A percentile compares a stretch with the other conserved stretches of the same genome.
Evolutionary conservation across 2,113 vertebrate species (phyloP).

Genomic region (Platanista minor): DNA sequence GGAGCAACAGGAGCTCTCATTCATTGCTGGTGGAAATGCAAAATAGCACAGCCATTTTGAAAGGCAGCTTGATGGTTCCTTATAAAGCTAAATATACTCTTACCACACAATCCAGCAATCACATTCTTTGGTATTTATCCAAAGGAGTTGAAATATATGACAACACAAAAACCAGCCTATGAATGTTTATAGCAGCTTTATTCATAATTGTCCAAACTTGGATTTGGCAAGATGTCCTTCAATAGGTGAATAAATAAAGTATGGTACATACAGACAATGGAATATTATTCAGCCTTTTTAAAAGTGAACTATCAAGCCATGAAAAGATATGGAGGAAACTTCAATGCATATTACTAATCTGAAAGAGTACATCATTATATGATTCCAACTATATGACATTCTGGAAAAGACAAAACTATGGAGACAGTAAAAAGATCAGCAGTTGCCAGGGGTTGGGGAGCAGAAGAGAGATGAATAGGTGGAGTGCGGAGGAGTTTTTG

Average conservation of each 20-base stretch:
- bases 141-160: not conserved
- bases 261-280: not conserved
- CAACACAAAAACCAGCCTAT: not conserved
- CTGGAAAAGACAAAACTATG: not conserved
- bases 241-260: not conserved
- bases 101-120: not conserved
- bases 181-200: not conserved
- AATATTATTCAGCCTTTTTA: not conserved
- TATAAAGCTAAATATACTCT: not conserved
- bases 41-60: not conserved
- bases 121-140: not conserved
- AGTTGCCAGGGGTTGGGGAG: not conserved
- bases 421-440: not conserved
- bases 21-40: not conserved
- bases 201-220: not conserved
- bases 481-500: not conserved
- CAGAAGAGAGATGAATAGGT: not conserved
- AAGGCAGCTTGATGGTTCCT: not conserved
- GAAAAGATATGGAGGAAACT: not conserved
- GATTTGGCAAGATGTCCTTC: not conserved
- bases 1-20: not conserved
- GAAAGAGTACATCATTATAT: not conserved
- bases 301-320: not conserved
- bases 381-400: not conserved
- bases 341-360: not conserved